Evolutionary conservation across 2,888 invertebrate genomes (phyloP).

Genomic region (Sisyra terminalis): DNA sequence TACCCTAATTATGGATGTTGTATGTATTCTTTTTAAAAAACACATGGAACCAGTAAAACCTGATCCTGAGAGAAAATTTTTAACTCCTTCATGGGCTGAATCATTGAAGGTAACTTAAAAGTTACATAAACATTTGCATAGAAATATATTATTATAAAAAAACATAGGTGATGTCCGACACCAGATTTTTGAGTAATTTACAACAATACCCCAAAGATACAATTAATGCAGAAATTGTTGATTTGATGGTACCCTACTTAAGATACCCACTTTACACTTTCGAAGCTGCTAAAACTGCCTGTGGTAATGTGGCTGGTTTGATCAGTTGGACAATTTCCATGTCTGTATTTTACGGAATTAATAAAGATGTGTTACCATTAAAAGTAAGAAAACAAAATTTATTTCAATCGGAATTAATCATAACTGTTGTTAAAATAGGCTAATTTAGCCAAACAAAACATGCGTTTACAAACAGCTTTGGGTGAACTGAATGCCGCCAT

Average conservation of each 20-base stretch:
- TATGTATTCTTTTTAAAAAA: conserved; percentile 61
- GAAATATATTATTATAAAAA: no score
- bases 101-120: conserved; percentile 50
- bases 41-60: conserved; percentile 50
- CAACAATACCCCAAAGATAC: conserved; percentile 71
- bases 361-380: conserved; percentile 72
- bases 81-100: conserved; percentile 69
- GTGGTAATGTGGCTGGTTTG: conserved; percentile 80
- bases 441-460: conserved; percentile 59
- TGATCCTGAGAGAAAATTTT: conserved; percentile 55
- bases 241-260: conserved; percentile 64
- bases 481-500: conserved; percentile 38
- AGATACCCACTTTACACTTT: conserved; percentile 50
- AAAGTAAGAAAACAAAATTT: conserved; percentile 30
- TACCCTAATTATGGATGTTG: conserved; percentile 81
- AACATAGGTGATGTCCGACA: conserved; percentile 68
- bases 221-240: conserved; percentile 77
- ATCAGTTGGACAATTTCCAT: conserved; percentile 80
- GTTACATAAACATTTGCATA: no score
- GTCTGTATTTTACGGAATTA: conserved; percentile 69
- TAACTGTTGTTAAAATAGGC: conserved; percentile 25
- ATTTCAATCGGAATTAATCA: no score
- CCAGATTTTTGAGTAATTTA: conserved; percentile 58
- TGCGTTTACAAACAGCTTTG: conserved; percentile 38
- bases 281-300: conserved; percentile 71